Evolutionary conservation across 2,113 vertebrate genomes (phyloP).

Genomic region (Melanocharis versteri): DNA sequence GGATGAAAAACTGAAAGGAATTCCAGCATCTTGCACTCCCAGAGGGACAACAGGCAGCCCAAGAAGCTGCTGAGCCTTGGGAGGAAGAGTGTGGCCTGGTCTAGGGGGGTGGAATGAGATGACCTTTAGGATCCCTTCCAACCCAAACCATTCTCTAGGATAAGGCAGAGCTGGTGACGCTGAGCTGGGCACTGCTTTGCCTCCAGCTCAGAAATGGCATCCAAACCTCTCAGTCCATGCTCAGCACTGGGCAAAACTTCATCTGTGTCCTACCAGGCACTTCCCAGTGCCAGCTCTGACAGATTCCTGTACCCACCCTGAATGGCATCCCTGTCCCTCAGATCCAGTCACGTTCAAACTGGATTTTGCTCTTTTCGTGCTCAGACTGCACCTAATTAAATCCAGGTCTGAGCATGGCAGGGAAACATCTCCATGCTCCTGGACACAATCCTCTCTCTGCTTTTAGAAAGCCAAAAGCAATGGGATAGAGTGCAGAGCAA

Average conservation of each 20-base stretch:
- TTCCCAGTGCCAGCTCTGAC: not conserved
- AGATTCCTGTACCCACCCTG: not conserved
- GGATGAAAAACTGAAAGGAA: not conserved
- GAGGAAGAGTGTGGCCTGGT: not conserved
- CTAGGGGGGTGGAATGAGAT: not conserved
- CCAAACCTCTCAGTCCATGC: not conserved
- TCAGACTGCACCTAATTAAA: not conserved
- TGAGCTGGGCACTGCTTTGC: not conserved
- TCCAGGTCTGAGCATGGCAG: not conserved
- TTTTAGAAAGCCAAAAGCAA: not conserved
- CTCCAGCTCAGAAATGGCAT: not conserved
- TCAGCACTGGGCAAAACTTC: not conserved
- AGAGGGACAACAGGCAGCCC: not conserved
- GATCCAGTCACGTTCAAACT: not conserved
- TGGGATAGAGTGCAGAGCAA: not conserved
- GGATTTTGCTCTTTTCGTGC: not conserved
- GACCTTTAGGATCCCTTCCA: not conserved
- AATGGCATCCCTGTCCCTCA: not conserved
- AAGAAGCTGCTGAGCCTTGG: not conserved
- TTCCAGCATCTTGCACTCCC: not conserved
- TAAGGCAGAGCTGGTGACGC: not conserved
- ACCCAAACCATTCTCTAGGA: not conserved
- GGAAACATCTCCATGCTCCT: not conserved
- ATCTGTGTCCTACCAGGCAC: not conserved
- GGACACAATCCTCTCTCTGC: not conserved